Evolutionary conservation across 2,797 vertebrate genomes (phyloP).

Genomic region (Garrulus glandarius): DNA sequence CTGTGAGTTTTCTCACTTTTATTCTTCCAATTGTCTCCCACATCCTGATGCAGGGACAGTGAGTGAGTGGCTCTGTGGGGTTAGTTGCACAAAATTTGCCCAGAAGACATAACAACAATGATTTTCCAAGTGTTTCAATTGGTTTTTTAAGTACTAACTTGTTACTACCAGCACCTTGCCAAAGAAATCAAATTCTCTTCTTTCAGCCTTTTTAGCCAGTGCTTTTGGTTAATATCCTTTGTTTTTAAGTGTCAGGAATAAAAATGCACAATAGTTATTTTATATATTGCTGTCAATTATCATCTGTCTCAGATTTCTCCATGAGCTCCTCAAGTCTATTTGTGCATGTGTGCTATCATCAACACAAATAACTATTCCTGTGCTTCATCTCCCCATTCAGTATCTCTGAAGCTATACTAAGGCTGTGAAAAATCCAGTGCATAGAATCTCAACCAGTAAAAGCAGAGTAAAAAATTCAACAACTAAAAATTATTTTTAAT

Average conservation of each 20-base stretch:
- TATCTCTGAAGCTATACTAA: neutral
- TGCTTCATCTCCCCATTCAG: neutral
- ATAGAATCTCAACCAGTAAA: neutral
- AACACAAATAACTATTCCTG: neutral
- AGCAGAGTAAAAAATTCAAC: neutral
- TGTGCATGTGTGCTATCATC: neutral
- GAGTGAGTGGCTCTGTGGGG: neutral
- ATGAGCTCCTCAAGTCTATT: neutral
- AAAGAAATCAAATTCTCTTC: neutral
- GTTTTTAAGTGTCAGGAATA: neutral
- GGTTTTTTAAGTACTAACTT: neutral
- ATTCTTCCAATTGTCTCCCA: neutral
- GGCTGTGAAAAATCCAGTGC: neutral
- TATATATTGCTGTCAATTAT: neutral
- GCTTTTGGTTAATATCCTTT: neutral
- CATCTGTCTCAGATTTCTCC: neutral
- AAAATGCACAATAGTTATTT: neutral
- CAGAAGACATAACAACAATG: constrained; percentile 17
- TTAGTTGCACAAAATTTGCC: neutral
- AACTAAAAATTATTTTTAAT: neutral
- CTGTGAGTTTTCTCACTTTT: neutral
- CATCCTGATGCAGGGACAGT: neutral
- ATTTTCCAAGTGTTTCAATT: constrained; percentile 21
- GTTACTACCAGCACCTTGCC: neutral
- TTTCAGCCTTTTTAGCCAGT: neutral